A percentile compares a stretch with the other conserved stretches of the same genome.
Conservation (phyloP, 2,113 vertebrate genomes). For the Muntiacus muntjak region DNA sequence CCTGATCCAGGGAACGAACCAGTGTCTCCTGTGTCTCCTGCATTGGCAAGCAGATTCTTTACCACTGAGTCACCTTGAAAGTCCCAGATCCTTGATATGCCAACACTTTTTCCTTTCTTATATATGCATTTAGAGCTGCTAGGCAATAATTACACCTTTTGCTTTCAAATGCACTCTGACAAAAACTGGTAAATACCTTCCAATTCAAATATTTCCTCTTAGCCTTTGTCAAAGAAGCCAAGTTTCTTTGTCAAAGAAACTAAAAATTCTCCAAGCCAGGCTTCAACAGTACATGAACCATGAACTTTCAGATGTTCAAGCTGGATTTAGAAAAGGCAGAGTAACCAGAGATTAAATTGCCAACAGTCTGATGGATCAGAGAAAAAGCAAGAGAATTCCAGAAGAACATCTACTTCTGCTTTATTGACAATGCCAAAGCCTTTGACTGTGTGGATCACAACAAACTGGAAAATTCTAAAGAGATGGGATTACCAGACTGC, state of each 20-base stretch:
- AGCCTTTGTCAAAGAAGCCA: neutral
- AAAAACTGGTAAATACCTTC: neutral
- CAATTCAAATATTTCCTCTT: neutral
- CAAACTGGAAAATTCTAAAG: too few relatives aligned
- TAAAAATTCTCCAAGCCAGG: neutral
- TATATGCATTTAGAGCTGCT: neutral
- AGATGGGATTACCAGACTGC: too few relatives aligned
- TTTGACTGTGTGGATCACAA: too few relatives aligned
- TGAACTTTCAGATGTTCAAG: neutral
- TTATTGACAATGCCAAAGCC: too few relatives aligned
- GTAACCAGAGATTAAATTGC: too few relatives aligned
- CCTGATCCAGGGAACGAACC: neutral
- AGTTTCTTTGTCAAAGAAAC: neutral
- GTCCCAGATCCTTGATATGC: neutral
- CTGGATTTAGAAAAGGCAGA: too few relatives aligned
- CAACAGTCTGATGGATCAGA: too few relatives aligned
- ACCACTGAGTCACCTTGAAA: neutral
- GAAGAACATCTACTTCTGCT: too few relatives aligned
- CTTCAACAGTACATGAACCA: neutral
- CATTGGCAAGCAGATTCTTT: neutral
- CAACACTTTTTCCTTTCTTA: neutral
- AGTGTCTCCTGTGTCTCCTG: neutral
- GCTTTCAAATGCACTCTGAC: neutral
- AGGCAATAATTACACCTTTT: neutral
- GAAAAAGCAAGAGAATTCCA: too few relatives aligned